phyloP scores from a whole-genome alignment of 2,113 vertebrate species.

The Cryptotis parvus region DNA sequence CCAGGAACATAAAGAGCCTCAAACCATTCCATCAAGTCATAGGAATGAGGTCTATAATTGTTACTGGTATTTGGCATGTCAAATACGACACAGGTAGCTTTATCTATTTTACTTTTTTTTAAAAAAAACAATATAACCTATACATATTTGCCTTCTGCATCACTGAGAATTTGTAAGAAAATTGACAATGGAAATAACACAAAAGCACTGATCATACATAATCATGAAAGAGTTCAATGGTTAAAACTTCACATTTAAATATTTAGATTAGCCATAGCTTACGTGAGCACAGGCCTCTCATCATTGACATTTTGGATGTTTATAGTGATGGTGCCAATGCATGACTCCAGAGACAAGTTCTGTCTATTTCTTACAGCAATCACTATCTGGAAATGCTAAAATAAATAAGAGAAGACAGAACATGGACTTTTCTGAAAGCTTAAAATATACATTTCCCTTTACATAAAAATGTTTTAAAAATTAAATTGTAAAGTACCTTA shows the following conservation, averaged over 20 bases:
- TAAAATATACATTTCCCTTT: not conserved
- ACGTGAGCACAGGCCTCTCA: conserved; percentile 51
- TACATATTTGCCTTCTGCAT: not conserved
- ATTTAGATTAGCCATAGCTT: conserved; percentile 58
- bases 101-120: no score
- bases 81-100: no score
- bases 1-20: no score
- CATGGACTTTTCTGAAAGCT: not conserved
- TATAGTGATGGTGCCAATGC: conserved; percentile 60
- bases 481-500: not conserved
- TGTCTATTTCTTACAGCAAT: conserved; percentile 67
- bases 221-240: not conserved
- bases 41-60: no score
- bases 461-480: conserved; percentile 10
- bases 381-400: conserved; percentile 83
- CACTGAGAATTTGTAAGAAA: conserved; percentile 21
- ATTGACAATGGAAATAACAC: not conserved
- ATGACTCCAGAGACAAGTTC: conserved; percentile 57
- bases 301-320: conserved; percentile 78
- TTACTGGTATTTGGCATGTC: no score
- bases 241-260: conserved; percentile 45
- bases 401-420: conserved; percentile 58
- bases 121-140: no score
- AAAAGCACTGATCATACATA: not conserved
- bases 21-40: no score